Conservation (phyloP, 2,113 vertebrate species). For the Erinaceus europaeus region DNA sequence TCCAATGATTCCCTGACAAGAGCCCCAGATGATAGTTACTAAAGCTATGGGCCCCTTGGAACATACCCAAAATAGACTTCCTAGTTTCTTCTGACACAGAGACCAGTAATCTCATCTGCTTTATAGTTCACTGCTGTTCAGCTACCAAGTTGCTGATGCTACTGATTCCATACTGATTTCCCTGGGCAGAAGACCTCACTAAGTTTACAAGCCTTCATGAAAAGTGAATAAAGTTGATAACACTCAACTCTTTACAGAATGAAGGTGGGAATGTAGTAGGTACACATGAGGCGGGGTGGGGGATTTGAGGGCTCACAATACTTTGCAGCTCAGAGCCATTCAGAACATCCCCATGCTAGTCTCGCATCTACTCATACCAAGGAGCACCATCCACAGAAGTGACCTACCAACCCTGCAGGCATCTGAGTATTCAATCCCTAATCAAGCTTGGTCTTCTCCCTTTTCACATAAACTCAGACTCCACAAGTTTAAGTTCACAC, state of each 20-base stretch:
- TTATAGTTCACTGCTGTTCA: too few species aligned
- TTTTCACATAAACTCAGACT: not conserved
- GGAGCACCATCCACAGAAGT: not conserved
- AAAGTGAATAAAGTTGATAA: not conserved
- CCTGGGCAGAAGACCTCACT: too few species aligned
- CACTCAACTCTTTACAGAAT: not conserved
- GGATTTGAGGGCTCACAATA: too few species aligned
- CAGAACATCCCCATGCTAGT: fast-evolving
- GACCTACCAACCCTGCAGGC: not conserved
- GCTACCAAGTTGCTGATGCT: too few species aligned
- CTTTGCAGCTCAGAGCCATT: not conserved
- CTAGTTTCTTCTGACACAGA: too few species aligned
- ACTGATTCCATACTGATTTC: too few species aligned
- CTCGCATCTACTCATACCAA: fast-evolving
- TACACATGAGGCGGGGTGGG: not conserved
- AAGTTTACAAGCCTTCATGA: not conserved
- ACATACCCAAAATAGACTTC: too few species aligned
- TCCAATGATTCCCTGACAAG: too few species aligned
- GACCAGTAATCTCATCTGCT: too few species aligned
- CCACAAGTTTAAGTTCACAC: not conserved
- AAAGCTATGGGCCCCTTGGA: too few species aligned
- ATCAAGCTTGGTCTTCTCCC: not conserved
- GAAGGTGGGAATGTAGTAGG: not conserved
- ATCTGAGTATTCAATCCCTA: not conserved
- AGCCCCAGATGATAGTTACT: too few species aligned